Evolutionary conservation across 92 coral and sea anemone species (phyloP).

Genomic region (Bergia sp.): DNA sequence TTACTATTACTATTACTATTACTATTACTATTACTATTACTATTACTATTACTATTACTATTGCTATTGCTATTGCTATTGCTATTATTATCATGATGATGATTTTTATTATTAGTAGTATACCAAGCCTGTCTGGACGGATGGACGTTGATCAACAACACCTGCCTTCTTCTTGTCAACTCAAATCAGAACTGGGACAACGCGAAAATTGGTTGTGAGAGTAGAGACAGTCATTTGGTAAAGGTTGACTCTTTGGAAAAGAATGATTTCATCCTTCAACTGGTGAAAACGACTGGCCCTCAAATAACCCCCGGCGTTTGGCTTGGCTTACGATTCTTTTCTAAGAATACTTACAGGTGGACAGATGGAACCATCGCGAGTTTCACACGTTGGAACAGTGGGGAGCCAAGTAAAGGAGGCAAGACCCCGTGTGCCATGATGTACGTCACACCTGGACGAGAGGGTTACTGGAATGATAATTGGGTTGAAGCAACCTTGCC

Average conservation of each 20-base stretch:
- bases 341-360: not conserved
- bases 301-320: not conserved
- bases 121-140: not conserved
- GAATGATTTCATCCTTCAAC: not conserved
- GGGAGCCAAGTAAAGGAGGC: not conserved
- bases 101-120: too few relatives aligned
- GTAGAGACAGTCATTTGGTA: not conserved
- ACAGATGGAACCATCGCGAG: slow-evolving; percentile 1
- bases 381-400: not conserved
- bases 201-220: not conserved
- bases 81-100: too few relatives aligned
- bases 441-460: not conserved
- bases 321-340: not conserved
- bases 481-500: fast-evolving
- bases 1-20: too few relatives aligned
- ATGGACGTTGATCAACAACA: not conserved
- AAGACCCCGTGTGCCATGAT: not conserved
- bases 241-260: not conserved
- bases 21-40: too few relatives aligned
- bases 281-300: not conserved
- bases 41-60: too few relatives aligned
- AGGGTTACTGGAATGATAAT: not conserved
- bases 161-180: not conserved
- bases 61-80: too few relatives aligned
- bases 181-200: not conserved